These are phyloP conservation scores for Drosophila miranda DNA, from an alignment of 1,140 invertebrate genomes.

Conservation along the genomic window DNA sequence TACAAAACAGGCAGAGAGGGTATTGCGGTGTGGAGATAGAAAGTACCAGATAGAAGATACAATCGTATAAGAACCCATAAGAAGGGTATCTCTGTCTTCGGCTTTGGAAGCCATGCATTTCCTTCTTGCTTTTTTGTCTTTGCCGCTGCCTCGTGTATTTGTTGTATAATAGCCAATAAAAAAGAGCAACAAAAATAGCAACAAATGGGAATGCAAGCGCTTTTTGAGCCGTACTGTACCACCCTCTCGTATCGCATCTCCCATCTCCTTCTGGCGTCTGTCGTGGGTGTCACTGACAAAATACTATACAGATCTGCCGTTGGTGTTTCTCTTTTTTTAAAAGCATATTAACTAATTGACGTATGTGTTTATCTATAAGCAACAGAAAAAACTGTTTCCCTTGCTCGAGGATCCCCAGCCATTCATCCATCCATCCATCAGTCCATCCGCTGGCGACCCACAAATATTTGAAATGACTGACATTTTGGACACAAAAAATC, in stretches of 20 bases:
- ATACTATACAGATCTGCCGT: slow-evolving; percentile 1
- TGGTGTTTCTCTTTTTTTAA: slow-evolving; percentile 34
- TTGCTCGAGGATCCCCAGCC: not conserved
- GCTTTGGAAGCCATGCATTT: too few relatives aligned
- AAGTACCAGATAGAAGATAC: too few relatives aligned
- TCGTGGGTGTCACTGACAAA: slow-evolving; percentile 45
- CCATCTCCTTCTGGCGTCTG: slow-evolving; percentile 8
- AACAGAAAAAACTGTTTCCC: slow-evolving; percentile 22
- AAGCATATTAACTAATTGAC: slow-evolving; percentile 76
- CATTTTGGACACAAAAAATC: slow-evolving; percentile 54
- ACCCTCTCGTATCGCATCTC: slow-evolving; percentile 3
- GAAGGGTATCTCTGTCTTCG: too few relatives aligned
- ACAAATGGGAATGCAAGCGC: slow-evolving; percentile 37
- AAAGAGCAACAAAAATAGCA: slow-evolving; percentile 2
- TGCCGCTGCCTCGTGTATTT: slow-evolving; percentile 23
- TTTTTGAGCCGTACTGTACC: slow-evolving; percentile 57
- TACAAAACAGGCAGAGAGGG: not conserved
- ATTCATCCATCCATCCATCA: not conserved
- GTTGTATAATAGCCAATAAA: slow-evolving; percentile 51
- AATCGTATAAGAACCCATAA: too few relatives aligned
- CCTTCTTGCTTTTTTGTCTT: not conserved
- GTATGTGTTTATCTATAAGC: slow-evolving; percentile 65
- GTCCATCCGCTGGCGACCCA: slow-evolving; percentile 22
- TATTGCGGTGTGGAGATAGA: too few relatives aligned
- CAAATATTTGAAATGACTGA: slow-evolving; percentile 61